Percentiles rank a stretch among this genome's conserved stretches.
Conservation (phyloP, 2,888 invertebrate species). For the Drosophila paucipuncta region DNA sequence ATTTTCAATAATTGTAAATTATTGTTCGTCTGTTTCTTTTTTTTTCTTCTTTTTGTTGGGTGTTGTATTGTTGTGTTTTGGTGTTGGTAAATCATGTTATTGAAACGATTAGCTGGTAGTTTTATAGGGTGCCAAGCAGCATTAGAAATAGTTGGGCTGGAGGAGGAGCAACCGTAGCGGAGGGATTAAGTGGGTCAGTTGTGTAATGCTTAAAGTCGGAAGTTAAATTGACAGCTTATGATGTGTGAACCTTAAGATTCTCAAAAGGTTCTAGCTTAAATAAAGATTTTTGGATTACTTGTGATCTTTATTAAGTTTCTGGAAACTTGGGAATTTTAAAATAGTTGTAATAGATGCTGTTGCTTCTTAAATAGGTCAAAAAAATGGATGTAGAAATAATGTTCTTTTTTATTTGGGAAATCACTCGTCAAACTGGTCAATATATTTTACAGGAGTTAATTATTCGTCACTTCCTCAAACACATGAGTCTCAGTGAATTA, state of each 20-base stretch:
- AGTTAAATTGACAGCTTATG: conserved; percentile 8
- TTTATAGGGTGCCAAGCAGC: conserved; percentile 68
- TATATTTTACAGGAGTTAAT: background rate
- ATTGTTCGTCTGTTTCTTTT: conserved; percentile 39
- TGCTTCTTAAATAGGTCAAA: background rate
- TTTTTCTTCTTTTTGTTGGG: background rate
- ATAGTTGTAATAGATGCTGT: background rate
- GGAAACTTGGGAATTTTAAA: background rate
- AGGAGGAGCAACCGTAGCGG: background rate
- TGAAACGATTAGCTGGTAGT: conserved; percentile 74
- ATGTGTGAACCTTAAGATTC: background rate
- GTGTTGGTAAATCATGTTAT: conserved; percentile 76
- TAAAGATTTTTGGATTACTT: background rate
- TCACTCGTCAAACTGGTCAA: background rate
- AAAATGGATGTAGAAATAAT: background rate
- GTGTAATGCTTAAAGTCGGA: background rate
- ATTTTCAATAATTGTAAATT: conserved; percentile 76
- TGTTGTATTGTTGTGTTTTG: conserved; percentile 52
- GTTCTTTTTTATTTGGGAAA: background rate
- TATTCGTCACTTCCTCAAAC: background rate
- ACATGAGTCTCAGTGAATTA: background rate
- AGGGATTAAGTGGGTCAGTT: conserved; percentile 17
- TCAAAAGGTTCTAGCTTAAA: background rate
- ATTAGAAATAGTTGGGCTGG: background rate
- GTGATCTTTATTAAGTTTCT: background rate